phyloP scores from a whole-genome alignment of 2,113 vertebrate genomes.

The Datnioides undecimradiatus region DNA sequence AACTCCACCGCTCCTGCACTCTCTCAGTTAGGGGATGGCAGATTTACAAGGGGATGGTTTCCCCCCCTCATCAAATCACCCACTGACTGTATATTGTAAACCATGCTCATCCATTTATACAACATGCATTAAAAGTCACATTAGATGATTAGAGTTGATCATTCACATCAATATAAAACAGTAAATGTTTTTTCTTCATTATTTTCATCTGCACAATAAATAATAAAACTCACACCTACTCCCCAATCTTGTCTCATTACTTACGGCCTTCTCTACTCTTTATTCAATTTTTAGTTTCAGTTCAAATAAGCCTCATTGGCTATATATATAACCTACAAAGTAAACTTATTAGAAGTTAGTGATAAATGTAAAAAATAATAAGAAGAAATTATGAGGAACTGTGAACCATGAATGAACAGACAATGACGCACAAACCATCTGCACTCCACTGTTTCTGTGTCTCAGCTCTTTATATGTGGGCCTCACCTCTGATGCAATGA shows the following conservation, averaged over 20 bases:
- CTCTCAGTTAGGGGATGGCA: too few species aligned
- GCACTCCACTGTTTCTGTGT: not conserved
- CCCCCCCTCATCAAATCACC: too few species aligned
- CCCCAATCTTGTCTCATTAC: too few species aligned
- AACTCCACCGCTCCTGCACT: too few species aligned
- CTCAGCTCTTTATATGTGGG: not conserved
- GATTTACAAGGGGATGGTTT: too few species aligned
- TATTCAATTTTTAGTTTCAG: not conserved
- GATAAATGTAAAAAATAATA: not conserved
- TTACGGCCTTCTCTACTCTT: too few species aligned
- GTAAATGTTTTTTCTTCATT: not conserved
- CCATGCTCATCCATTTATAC: too few species aligned
- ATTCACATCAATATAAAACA: too few species aligned
- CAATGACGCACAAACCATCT: not conserved
- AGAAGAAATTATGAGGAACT: not conserved
- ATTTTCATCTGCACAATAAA: not conserved
- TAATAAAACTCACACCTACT: too few species aligned
- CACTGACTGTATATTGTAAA: too few species aligned
- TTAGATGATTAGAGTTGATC: too few species aligned
- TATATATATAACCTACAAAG: not conserved
- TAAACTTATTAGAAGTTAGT: not conserved
- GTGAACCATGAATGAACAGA: not conserved
- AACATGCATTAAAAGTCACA: too few species aligned
- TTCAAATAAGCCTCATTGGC: not conserved
- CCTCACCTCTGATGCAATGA: constrained; percentile 90